phyloP scores from a whole-genome alignment of 2,888 invertebrate species.

The Mycalesis mineus region DNA sequence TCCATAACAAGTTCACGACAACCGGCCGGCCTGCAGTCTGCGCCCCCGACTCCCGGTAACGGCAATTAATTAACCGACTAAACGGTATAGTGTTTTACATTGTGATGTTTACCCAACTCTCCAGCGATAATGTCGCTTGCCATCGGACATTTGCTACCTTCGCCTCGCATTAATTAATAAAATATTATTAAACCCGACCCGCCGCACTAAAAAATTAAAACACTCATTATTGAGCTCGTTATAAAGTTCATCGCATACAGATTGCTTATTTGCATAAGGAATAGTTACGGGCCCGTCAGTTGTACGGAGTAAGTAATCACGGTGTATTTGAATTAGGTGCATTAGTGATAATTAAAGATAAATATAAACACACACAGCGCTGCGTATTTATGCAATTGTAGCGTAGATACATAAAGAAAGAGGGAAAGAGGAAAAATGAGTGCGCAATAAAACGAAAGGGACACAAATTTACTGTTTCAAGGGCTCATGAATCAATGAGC shows the following conservation, averaged over 20 bases:
- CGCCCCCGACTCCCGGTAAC: slow-evolving; percentile 57
- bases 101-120: slow-evolving; percentile 74
- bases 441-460: slow-evolving; percentile 47
- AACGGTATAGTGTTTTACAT: slow-evolving; percentile 75
- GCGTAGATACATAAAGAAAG: slow-evolving; percentile 13
- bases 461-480: slow-evolving; percentile 47
- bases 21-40: slow-evolving; percentile 36
- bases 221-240: slow-evolving; percentile 65
- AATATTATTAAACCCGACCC: slow-evolving; percentile 63
- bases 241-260: slow-evolving; percentile 61
- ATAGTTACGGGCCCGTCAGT: slow-evolving; percentile 42
- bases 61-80: slow-evolving; percentile 76
- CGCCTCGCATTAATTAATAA: slow-evolving; percentile 69
- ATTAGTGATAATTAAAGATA: slow-evolving; percentile 26
- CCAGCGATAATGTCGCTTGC: slow-evolving; percentile 68
- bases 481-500: slow-evolving; percentile 51
- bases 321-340: slow-evolving; percentile 19
- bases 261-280: slow-evolving; percentile 63
- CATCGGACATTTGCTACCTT: slow-evolving; percentile 57
- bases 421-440: slow-evolving; percentile 31
- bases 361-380: slow-evolving; percentile 11
- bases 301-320: slow-evolving; percentile 32
- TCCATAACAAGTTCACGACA: slow-evolving; percentile 69
- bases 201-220: slow-evolving; percentile 71
- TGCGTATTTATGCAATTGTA: slow-evolving; percentile 11